phyloP scores from a whole-genome alignment of 2,888 invertebrate genomes.

The Macrosiphum euphorbiae region DNA sequence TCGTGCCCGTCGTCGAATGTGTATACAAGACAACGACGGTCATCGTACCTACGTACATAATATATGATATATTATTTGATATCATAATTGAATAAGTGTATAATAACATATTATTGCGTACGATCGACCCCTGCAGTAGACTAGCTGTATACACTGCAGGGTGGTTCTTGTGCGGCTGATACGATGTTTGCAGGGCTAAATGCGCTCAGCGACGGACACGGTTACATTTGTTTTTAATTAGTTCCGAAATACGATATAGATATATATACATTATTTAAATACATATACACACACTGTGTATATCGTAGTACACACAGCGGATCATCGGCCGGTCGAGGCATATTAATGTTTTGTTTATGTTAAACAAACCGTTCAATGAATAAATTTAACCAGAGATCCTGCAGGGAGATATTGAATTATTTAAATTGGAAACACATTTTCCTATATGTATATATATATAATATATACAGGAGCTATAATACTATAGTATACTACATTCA shows the following conservation, averaged over 20 bases:
- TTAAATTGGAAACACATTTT: slow-evolving; percentile 49
- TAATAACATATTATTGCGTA: not conserved
- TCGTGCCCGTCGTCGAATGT: not conserved
- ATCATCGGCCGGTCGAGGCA: not conserved
- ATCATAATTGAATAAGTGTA: not conserved
- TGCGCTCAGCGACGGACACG: not conserved
- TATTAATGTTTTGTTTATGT: slow-evolving; percentile 56
- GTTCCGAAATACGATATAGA: not conserved
- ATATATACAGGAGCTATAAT: not conserved
- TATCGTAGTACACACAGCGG: not conserved
- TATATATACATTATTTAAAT: not conserved
- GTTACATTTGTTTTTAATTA: slow-evolving; percentile 41
- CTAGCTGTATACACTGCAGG: not conserved
- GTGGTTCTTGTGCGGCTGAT: not conserved
- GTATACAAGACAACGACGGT: not conserved
- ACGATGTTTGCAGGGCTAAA: not conserved
- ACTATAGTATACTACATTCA: not conserved
- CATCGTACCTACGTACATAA: not conserved
- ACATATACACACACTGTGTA: not conserved
- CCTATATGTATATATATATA: not conserved
- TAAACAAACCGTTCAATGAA: slow-evolving; percentile 50
- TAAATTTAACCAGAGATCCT: slow-evolving; percentile 35
- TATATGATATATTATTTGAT: not conserved
- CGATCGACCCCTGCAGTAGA: not conserved
- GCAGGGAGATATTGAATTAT: slow-evolving; percentile 22